These are phyloP conservation scores for Achlya flavicornis DNA, from an alignment of 2,888 invertebrate species.

Conservation along the genomic window DNA sequence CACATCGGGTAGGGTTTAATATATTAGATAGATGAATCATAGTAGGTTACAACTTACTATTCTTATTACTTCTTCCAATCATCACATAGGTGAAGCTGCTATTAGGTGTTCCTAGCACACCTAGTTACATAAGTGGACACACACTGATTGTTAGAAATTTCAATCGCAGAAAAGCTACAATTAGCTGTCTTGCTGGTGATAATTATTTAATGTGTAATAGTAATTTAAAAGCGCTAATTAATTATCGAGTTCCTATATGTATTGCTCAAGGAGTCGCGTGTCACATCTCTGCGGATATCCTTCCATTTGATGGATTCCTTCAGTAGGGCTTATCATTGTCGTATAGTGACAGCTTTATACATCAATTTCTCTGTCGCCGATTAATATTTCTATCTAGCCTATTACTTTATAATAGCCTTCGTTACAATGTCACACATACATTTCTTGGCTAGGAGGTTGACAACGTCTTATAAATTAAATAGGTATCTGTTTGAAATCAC, in stretches of 20 bases:
- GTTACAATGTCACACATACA: no score
- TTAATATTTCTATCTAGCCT: no score
- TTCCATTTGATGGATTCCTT: slow-evolving; percentile 10
- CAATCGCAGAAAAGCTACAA: neutral
- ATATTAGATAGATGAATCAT: no score
- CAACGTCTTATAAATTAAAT: no score
- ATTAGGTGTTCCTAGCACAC: no score
- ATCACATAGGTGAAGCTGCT: no score
- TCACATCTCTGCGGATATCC: slow-evolving; percentile 25
- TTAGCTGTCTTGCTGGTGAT: slow-evolving; percentile 14
- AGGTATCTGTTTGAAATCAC: no score
- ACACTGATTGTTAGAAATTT: neutral
- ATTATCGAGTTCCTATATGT: slow-evolving; percentile 40
- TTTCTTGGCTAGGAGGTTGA: no score
- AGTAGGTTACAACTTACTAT: no score
- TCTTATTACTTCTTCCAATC: no score
- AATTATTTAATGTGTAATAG: slow-evolving; percentile 33
- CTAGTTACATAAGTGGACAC: neutral
- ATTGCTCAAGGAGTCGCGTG: slow-evolving; percentile 44
- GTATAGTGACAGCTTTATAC: neutral
- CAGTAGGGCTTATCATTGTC: slow-evolving; percentile 1
- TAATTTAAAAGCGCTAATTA: slow-evolving; percentile 44
- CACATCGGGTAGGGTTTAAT: no score
- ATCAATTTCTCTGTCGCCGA: neutral
- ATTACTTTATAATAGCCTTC: no score